These are phyloP conservation scores for Sphenodon punctatus DNA, from an alignment of 2,797 vertebrate genomes.

Conservation along the genomic window DNA sequence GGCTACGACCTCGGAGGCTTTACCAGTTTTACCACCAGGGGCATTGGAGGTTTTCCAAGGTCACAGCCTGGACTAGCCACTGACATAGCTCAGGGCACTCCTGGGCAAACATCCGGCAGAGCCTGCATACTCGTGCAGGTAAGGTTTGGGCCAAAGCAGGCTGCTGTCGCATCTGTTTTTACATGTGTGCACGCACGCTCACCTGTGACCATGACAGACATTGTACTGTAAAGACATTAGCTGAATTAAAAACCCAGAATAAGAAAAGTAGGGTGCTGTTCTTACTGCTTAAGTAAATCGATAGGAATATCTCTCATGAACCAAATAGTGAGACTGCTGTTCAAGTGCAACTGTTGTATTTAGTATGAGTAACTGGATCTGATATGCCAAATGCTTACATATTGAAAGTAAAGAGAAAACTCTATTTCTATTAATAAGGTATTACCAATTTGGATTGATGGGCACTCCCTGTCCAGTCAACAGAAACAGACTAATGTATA, in stretches of 20 bases:
- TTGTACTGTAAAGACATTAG: background rate
- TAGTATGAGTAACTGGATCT: background rate
- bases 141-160: too few species aligned
- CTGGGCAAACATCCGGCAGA: too few species aligned
- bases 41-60: too few species aligned
- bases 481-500: fast-evolving
- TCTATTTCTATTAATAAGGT: background rate
- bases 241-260: background rate
- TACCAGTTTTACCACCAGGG: too few species aligned
- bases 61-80: too few species aligned
- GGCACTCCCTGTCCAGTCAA: background rate
- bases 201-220: background rate
- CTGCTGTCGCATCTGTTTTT: too few species aligned
- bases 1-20: too few species aligned
- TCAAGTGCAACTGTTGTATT: background rate
- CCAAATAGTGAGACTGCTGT: constrained; percentile 17
- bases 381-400: constrained; percentile 9
- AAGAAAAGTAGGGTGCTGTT: background rate
- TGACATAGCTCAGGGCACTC: too few species aligned
- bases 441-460: background rate
- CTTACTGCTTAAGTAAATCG: constrained; percentile 4
- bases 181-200: background rate
- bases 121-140: too few species aligned
- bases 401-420: too few species aligned
- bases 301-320: background rate